Conservation (phyloP, 1,140 invertebrate species). For the Conus betulinus region DNA sequence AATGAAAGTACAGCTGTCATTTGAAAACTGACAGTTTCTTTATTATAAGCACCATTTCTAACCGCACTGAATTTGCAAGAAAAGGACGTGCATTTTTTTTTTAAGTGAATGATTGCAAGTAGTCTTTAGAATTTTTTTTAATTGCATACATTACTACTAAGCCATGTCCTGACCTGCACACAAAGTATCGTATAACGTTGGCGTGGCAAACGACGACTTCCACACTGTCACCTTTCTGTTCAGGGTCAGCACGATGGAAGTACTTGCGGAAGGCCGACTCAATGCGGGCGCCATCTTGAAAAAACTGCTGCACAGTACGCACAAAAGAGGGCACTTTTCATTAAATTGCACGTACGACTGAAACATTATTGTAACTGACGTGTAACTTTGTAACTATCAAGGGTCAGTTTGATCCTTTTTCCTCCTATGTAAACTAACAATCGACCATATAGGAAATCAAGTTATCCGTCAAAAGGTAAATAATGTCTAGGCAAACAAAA, state of each 20-base stretch:
- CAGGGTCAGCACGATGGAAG: conserved; percentile 90
- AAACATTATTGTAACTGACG: no score
- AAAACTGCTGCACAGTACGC: conserved; percentile 83
- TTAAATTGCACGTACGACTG: background rate
- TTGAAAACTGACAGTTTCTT: no score
- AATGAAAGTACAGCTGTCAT: no score
- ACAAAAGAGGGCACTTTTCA: background rate
- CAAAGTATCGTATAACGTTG: conserved; percentile 98
- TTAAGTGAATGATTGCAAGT: no score
- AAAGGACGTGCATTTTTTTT: conserved; percentile 2
- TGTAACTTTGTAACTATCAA: no score
- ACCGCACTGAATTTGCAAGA: background rate
- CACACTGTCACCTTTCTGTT: conserved; percentile 89
- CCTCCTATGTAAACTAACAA: no score
- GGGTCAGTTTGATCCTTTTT: no score
- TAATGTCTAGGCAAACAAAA: no score
- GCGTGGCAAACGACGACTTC: conserved; percentile 98
- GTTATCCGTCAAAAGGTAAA: no score
- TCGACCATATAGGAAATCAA: no score
- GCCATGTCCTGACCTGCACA: conserved; percentile 86
- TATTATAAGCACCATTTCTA: no score
- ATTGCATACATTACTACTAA: background rate
- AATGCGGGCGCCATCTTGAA: conserved; percentile 94
- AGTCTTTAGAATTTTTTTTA: no score
- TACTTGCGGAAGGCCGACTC: conserved; percentile 97